A percentile compares a stretch with the other conserved stretches of the same genome.
Conservation (phyloP, 2,797 vertebrate species). For the Cyclopterus lumpus region DNA sequence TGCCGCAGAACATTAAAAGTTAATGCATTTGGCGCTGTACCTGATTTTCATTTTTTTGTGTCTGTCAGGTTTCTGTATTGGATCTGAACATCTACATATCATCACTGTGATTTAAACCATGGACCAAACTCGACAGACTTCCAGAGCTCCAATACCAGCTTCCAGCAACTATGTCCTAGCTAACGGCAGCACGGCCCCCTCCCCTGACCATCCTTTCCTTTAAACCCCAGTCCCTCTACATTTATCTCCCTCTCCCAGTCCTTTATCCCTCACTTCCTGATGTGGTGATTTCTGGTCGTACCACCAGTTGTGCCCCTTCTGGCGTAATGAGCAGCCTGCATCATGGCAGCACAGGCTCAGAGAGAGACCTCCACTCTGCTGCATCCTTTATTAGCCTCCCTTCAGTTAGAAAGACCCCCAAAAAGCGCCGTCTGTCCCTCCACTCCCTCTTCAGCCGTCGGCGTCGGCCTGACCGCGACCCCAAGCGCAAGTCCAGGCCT, state of each 20-base stretch:
- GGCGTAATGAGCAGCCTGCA: constrained; percentile 90
- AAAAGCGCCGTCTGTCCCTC: constrained; percentile 93
- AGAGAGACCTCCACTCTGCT: constrained; percentile 95
- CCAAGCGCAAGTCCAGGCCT: constrained; percentile 88
- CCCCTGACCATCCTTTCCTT: constrained; percentile 32
- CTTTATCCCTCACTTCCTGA: constrained; percentile 23
- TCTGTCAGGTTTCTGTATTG: constrained; percentile 50
- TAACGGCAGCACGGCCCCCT: neutral
- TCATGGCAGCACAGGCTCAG: constrained; percentile 87
- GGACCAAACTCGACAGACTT: constrained; percentile 2
- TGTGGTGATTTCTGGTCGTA: constrained; percentile 50
- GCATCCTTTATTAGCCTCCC: constrained; percentile 94
- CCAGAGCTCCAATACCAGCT: constrained; percentile 3
- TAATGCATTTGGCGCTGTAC: constrained; percentile 22
- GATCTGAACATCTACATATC: constrained; percentile 24
- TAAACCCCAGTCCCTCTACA: constrained; percentile 4
- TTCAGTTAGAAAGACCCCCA: constrained; percentile 93
- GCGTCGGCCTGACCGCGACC: constrained; percentile 68
- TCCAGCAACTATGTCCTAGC: constrained; percentile 65
- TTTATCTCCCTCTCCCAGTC: neutral
- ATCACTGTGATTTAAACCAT: constrained; percentile 28
- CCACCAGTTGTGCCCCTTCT: constrained; percentile 21
- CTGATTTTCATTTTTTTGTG: constrained; percentile 16
- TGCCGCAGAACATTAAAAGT: constrained; percentile 38
- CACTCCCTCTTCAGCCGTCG: constrained; percentile 90